Percentiles rank a stretch among this genome's conserved stretches.
These are phyloP conservation scores for Coptodon bakossiorum DNA, from an alignment of 2,113 vertebrate species.

Conservation along the genomic window DNA sequence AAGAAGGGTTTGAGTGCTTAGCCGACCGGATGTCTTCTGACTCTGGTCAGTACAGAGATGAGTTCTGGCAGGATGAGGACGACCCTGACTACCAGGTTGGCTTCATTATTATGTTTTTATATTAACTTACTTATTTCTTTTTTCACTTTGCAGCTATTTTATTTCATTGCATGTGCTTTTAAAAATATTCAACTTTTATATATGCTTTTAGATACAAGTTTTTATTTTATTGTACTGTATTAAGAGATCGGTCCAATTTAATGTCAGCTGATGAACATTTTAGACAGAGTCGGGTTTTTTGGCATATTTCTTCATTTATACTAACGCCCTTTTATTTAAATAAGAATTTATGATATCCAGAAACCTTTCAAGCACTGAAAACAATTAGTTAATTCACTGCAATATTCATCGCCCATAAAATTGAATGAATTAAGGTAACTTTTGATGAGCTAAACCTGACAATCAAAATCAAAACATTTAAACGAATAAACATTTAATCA, in stretches of 20 bases:
- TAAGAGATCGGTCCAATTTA: rapidly evolving
- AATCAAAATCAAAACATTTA: background rate
- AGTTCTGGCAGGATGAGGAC: background rate
- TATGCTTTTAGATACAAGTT: background rate
- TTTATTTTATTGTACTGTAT: background rate
- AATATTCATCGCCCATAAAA: background rate
- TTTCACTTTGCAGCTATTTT: background rate
- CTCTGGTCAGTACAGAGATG: background rate
- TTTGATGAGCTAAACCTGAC: background rate
- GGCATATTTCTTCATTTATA: background rate
- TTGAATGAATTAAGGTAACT: background rate
- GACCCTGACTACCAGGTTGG: constrained; percentile 45
- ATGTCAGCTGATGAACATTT: background rate
- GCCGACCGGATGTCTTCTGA: background rate
- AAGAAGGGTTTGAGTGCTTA: constrained; percentile 38
- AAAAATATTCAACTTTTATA: background rate
- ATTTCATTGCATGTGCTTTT: background rate
- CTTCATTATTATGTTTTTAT: background rate
- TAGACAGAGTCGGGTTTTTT: background rate
- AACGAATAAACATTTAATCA: rapidly evolving
- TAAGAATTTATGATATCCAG: background rate
- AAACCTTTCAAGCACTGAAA: background rate
- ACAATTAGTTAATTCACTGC: rapidly evolving
- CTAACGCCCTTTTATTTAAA: background rate
- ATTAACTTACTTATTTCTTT: rapidly evolving